Percentiles rank a stretch among this genome's conserved stretches.
phyloP scores from a whole-genome alignment of 64 coral and sea anemone species.

The Stichodactyla mertensii region DNA sequence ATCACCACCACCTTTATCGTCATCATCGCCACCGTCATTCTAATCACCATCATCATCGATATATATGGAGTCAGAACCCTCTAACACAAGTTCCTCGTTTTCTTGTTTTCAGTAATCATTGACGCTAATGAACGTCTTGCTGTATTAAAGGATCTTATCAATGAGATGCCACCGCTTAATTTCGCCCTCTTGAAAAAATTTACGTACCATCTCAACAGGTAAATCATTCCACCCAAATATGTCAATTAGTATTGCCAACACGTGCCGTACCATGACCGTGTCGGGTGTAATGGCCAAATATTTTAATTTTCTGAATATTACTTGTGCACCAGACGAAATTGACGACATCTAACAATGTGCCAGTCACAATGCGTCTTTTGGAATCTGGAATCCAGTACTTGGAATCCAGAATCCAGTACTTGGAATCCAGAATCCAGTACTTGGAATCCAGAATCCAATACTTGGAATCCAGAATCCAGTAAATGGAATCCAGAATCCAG shows the following conservation, averaged over 20 bases:
- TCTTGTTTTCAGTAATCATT: conserved; percentile 52
- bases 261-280: too few relatives aligned
- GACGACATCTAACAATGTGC: too few relatives aligned
- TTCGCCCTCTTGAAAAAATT: conserved; percentile 78
- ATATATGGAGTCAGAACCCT: neutral
- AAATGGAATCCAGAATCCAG: too few relatives aligned
- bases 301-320: too few relatives aligned
- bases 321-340: too few relatives aligned
- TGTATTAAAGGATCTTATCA: conserved; percentile 55
- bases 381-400: too few relatives aligned
- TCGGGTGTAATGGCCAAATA: too few relatives aligned
- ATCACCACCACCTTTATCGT: neutral
- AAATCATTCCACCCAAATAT: neutral
- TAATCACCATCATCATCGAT: neutral
- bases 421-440: too few relatives aligned
- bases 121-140: conserved; percentile 76
- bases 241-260: neutral
- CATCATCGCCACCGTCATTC: neutral
- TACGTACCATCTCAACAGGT: conserved; percentile 97
- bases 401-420: too few relatives aligned
- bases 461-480: too few relatives aligned
- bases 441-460: too few relatives aligned
- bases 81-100: neutral
- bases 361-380: too few relatives aligned
- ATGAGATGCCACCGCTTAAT: conserved; percentile 47